These are phyloP conservation scores for Danio kyathit DNA, from an alignment of 2,797 vertebrate species.

Conservation along the genomic window DNA sequence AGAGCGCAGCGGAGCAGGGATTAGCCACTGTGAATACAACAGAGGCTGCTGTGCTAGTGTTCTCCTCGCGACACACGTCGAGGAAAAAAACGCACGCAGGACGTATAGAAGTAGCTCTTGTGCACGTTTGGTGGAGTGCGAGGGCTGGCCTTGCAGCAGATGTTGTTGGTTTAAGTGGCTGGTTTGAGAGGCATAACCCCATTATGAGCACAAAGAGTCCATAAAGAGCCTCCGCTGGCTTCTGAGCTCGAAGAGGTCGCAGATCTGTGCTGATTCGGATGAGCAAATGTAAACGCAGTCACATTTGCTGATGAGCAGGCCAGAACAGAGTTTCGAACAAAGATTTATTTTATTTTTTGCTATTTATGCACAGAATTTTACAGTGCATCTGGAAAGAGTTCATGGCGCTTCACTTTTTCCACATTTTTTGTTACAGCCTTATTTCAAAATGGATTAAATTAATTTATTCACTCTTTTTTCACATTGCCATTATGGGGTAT, in stretches of 20 bases:
- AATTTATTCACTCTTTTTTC: too few relatives aligned
- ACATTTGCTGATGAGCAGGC: background rate
- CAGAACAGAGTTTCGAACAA: too few relatives aligned
- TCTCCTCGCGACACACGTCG: slow-evolving; percentile 52
- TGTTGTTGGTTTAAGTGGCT: slow-evolving; percentile 57
- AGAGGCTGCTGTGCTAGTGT: slow-evolving; percentile 67
- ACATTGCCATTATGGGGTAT: too few relatives aligned
- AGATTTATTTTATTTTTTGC: too few relatives aligned
- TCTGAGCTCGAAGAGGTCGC: background rate
- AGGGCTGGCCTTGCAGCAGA: slow-evolving; percentile 46
- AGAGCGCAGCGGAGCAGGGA: slow-evolving; percentile 69
- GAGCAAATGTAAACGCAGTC: background rate
- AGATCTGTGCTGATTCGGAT: too few relatives aligned
- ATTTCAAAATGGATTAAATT: too few relatives aligned
- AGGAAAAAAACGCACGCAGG: slow-evolving; percentile 20
- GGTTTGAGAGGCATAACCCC: slow-evolving; percentile 57
- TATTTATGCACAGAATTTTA: too few relatives aligned
- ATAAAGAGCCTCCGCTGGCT: slow-evolving; percentile 38
- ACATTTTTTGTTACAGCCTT: too few relatives aligned
- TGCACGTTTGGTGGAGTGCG: background rate
- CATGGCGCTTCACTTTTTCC: too few relatives aligned
- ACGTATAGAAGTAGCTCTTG: slow-evolving; percentile 10
- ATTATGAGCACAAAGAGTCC: slow-evolving; percentile 51
- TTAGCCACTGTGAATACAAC: slow-evolving; percentile 73
- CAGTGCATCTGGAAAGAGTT: too few relatives aligned